Evolutionary conservation across 2,797 vertebrate species (phyloP), one percentile per base, ranked within the genome.

Genomic region (Chiroxiphia lanceolata): DNA sequence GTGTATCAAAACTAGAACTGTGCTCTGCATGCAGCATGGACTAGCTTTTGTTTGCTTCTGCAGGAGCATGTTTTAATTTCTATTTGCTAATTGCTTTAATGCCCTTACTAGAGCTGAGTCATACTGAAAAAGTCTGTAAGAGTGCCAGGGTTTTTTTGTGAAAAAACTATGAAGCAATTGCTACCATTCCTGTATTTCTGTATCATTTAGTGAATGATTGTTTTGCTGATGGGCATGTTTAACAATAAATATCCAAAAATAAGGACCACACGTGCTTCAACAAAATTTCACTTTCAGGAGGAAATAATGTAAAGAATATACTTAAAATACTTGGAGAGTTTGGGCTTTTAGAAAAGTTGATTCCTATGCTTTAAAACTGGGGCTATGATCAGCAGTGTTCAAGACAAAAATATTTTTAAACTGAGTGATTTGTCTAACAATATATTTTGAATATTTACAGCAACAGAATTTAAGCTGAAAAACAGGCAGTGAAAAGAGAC

Each of bases 81-180:
- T 87, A 33, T 68, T 60, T 69, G 53, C 59, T 89, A 78, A 69
- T 81, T 90, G 92, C 85, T 86, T 76, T 80, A 82, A 57, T 64
- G 68, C 71, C 87, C 68, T 90, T 48, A 42, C 57, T 87, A 60
- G 74, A 86, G 86, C 90, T 79, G 92, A 94, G 90, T 95, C 83
- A 87, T 34, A 65, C 11, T 85, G 69, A 56, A 79, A 71, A 72
- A 15, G 56, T 36, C 48, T 45, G 50, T 4, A 6, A 51, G 9
- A 40, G 20, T 26, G 86, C 36, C 44, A 48, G 20, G 17, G 5
- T 29, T 4, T 51, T 48, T 74, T 40, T 38, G 61, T 82, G 54
- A 17, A 63, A 93, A 90, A 34, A 18, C 34, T 10, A n/a, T 5
- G 21, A 44, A 74, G 48, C 25, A 67, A 85, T 40, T 47, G 1